Evolutionary conservation across 1,140 invertebrate species (phyloP).

Genomic region (Aphidius ervi): DNA sequence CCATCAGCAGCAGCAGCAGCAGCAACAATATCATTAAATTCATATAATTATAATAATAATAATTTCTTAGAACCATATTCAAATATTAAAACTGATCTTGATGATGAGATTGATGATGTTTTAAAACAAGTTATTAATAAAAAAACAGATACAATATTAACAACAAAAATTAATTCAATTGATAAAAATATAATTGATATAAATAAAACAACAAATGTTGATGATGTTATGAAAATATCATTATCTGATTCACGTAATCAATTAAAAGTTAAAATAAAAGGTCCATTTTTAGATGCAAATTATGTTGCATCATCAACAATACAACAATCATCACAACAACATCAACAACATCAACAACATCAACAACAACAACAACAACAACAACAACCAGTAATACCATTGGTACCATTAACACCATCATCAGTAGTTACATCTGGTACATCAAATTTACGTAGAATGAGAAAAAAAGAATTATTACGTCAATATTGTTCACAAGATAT

Average conservation of each 20-base stretch:
- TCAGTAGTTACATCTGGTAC: slow-evolving; percentile 55
- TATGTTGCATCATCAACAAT: slow-evolving; percentile 58
- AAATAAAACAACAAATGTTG: slow-evolving; percentile 26
- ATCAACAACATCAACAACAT: slow-evolving; percentile 53
- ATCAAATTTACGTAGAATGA: slow-evolving; percentile 76
- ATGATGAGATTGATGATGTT: slow-evolving; percentile 76
- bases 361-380: slow-evolving; percentile 56
- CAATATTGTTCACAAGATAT: slow-evolving; percentile 84
- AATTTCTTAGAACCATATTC: no score
- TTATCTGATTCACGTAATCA: slow-evolving; percentile 75
- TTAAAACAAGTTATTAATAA: slow-evolving; percentile 63
- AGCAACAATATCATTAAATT: slow-evolving; percentile 24
- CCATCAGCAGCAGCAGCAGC: slow-evolving; percentile 65
- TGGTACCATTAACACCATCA: slow-evolving; percentile 49
- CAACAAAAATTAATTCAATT: slow-evolving; percentile 28
- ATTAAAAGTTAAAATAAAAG: slow-evolving; percentile 86
- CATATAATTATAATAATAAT: no score
- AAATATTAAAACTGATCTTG: slow-evolving; percentile 51
- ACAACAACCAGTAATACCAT: slow-evolving; percentile 54
- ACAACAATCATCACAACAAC: slow-evolving; percentile 51
- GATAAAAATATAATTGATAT: slow-evolving; percentile 24
- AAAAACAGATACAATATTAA: slow-evolving; percentile 32
- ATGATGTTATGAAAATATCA: slow-evolving; percentile 61
- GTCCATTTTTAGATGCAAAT: slow-evolving; percentile 75
- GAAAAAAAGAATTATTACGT: slow-evolving; percentile 81